Percentiles rank a stretch among this genome's conserved stretches.
Evolutionary conservation across 2,888 invertebrate genomes (phyloP).

Genomic region (Homarus gammarus): DNA sequence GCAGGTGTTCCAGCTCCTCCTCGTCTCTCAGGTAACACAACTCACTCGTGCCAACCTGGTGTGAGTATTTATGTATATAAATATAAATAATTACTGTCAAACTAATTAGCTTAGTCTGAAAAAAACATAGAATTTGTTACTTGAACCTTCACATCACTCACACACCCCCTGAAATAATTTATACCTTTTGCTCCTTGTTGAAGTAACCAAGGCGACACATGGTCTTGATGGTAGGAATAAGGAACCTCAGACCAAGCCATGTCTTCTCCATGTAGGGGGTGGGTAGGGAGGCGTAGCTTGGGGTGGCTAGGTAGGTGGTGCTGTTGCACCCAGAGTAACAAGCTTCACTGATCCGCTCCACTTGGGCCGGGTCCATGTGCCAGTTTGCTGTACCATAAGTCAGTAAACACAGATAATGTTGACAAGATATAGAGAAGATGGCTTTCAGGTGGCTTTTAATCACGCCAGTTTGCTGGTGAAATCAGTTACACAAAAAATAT

Average conservation of each 20-base stretch:
- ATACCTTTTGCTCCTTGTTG: not conserved
- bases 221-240: not conserved
- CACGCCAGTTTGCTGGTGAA: no score
- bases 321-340: constrained; percentile 12
- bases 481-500: no score
- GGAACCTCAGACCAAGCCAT: constrained; percentile 10
- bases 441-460: no score
- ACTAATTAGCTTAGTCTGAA: not conserved
- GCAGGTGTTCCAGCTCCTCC: not conserved
- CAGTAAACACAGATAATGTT: no score
- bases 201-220: not conserved
- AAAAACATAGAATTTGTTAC: not conserved
- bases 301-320: constrained; percentile 7
- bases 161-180: no score
- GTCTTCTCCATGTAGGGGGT: not conserved
- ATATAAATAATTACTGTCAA: not conserved
- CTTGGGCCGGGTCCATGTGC: not conserved
- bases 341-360: not conserved
- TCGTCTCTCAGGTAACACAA: not conserved
- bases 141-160: no score
- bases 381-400: constrained; percentile 3
- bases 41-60: not conserved
- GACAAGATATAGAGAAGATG: no score
- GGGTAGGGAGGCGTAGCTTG: constrained; percentile 29
- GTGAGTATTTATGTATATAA: not conserved